Conservation (phyloP, 2,113 vertebrate species). For the Chinchilla lanigera region DNA sequence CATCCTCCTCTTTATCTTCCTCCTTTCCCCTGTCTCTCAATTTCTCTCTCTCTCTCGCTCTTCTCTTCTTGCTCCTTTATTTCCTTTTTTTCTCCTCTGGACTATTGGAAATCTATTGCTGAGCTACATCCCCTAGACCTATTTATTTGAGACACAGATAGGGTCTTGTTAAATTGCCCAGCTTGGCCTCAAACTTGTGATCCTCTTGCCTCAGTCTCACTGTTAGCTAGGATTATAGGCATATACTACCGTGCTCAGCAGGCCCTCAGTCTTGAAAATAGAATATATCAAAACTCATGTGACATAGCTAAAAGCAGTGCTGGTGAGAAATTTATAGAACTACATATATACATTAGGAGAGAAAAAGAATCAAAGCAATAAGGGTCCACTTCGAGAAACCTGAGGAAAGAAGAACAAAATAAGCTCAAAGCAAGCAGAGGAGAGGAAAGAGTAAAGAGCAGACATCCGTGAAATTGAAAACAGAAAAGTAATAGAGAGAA, state of each 20-base stretch:
- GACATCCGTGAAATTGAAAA: not conserved
- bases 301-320: not conserved
- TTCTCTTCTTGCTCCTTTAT: not conserved
- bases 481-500: not conserved
- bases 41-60: no score
- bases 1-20: no score
- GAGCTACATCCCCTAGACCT: not conserved
- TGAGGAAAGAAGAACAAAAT: not conserved
- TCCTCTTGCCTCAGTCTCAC: not conserved
- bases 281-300: not conserved
- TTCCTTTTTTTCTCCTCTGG: not conserved
- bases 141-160: not conserved
- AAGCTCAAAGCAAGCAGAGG: not conserved
- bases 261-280: not conserved
- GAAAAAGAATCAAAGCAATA: not conserved
- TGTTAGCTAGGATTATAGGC: not conserved
- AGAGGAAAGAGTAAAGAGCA: not conserved
- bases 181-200: not conserved
- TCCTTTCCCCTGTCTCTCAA: no score
- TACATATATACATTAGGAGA: not conserved
- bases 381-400: not conserved
- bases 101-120: not conserved
- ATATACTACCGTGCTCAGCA: not conserved
- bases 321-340: not conserved
- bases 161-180: not conserved